Conservation (phyloP, 2,113 vertebrate species). For the Seriola aureovittata region DNA sequence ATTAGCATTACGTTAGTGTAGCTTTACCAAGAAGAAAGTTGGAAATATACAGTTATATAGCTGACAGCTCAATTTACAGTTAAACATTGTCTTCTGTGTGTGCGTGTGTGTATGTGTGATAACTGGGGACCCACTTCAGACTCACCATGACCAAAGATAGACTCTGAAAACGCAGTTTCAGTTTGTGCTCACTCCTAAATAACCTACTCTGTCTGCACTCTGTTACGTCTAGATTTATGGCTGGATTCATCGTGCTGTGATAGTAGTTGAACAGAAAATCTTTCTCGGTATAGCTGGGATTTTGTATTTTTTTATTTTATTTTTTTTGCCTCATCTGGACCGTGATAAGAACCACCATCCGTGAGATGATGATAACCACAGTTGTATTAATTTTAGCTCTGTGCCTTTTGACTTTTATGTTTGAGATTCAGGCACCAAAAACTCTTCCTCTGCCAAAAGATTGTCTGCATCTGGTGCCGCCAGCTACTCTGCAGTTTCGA, state of each 20-base stretch:
- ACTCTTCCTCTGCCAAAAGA: conserved; percentile 55
- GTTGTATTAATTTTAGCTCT: conserved; percentile 47
- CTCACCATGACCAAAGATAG: conserved; percentile 11
- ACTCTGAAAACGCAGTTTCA: conserved; percentile 13
- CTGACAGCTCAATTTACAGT: conserved; percentile 3
- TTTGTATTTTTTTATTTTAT: conserved; percentile 6
- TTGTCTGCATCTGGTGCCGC: conserved; percentile 55
- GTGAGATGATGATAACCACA: conserved; percentile 42
- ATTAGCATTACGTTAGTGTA: neutral
- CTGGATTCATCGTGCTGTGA: conserved; percentile 18
- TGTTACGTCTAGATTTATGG: conserved; percentile 29
- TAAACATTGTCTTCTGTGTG: neutral
- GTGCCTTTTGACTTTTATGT: conserved; percentile 44
- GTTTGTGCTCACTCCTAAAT: conserved; percentile 34
- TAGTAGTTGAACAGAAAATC: conserved; percentile 7
- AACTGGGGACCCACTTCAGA: conserved; percentile 10
- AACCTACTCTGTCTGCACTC: conserved; percentile 28
- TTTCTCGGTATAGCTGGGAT: neutral
- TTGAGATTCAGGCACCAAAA: conserved; percentile 45
- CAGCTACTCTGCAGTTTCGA: conserved; percentile 52
- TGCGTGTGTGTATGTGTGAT: neutral
- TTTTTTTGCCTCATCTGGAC: conserved; percentile 19
- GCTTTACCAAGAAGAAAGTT: neutral
- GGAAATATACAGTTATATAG: neutral
- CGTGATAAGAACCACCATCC: conserved; percentile 46